Base-by-base conservation (phyloP, 2,888 invertebrate genomes). In the Nipponacmea schrenckii region DNA sequence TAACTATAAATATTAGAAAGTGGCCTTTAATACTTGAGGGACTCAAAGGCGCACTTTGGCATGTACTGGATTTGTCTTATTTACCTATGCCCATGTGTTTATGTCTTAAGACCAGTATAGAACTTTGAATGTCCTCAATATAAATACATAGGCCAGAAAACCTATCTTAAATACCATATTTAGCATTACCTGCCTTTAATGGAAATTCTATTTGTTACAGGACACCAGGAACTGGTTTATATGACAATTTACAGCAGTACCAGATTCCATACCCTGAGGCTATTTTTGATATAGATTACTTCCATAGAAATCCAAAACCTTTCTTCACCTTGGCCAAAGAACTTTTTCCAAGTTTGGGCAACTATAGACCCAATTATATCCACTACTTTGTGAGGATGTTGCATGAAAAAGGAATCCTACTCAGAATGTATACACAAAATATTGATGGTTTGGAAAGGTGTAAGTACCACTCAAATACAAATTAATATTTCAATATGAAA, bases 381-480 rank as follows among this genome's bases (percentile, higher is more conserved):
- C 90, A 90, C 77, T 89, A 89, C 78, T 90, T 90, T 81, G 80
- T 87, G 2, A 74, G 86, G 62, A 79, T 88, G 68, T 78, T 90
- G 15, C 83, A 89, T 69, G 87, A 89, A 67, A 87, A 89, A 74
- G 86, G 86, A n/a, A 77, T 87, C 64, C 80, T 90, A 64, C 83
- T 88, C 39, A 78, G 89, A 63, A 83, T 90, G 81, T 90, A 89
- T 80, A 90, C 90, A 66, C 90, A 90, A 80, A 90, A 90, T 77
- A 89, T 90, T 71, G 90, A 90, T 81, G 90, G 89, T 5, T 79
- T 90, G 45, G 90, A 90, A 77, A 81, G 89, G 83, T 82, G 90
- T 89, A 83, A 87, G 86, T 81, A 44, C 64, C 2, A 26, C 17
- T 70, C 15, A n/a, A n/a, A n/a, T n/a, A n/a, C n/a, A n/a, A n/a